Percentiles rank a stretch among this genome's conserved stretches.
These are phyloP conservation scores for Antigone vipio DNA, from an alignment of 2,113 vertebrate species.

Conservation along the genomic window DNA sequence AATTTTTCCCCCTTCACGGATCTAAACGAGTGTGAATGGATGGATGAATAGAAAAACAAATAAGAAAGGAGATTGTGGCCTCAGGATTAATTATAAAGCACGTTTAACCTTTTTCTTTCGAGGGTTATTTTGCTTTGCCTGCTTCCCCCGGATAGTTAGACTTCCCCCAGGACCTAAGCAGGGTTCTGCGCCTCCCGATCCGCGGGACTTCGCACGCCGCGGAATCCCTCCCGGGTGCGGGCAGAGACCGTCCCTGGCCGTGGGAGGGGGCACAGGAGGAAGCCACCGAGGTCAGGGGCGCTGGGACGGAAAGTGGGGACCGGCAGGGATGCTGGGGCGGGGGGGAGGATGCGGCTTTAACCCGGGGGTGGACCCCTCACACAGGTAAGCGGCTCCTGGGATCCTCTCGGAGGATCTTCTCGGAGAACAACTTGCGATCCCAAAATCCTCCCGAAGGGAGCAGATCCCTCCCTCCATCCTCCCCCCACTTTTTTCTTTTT, in stretches of 20 bases:
- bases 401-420: not conserved
- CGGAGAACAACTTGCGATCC: not conserved
- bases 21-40: conserved; percentile 49
- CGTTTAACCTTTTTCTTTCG: not conserved
- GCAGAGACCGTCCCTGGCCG: not conserved
- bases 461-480: not conserved
- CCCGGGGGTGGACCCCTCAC: not conserved
- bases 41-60: conserved; percentile 51
- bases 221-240: not conserved
- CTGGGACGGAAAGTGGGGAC: not conserved
- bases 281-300: not conserved
- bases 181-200: not conserved
- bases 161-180: not conserved
- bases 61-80: conserved; percentile 16
- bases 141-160: not conserved
- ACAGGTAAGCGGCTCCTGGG: not conserved
- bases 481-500: not conserved
- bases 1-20: not conserved
- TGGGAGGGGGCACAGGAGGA: not conserved
- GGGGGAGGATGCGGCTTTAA: not conserved
- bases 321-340: not conserved
- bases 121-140: not conserved
- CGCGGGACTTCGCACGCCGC: not conserved
- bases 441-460: not conserved
- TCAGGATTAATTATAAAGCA: conserved; percentile 28